Base-by-base conservation (phyloP, 2,113 vertebrate genomes). In the Gopherus flavomarginatus region DNA sequence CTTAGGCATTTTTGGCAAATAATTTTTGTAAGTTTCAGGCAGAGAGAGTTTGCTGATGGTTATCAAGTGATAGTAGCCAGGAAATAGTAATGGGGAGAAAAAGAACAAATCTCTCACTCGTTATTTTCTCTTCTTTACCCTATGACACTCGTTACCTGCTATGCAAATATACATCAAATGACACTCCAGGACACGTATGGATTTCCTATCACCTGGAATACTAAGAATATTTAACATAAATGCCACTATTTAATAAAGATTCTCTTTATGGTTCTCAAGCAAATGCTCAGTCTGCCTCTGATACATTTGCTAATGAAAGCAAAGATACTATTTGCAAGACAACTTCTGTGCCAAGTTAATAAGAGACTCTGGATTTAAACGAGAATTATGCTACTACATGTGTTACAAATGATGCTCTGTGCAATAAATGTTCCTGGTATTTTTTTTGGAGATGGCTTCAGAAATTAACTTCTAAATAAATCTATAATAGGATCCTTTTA, bases 361-460 rank as follows among this genome's bases (percentile, higher is more conserved):
- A 96, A 93, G 78, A 94, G 81, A 94, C 29, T 90, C 86, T 90
- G 26, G 31, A 88, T 98, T 96, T 92, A 96, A 97, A 92, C 79
- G 12, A 86, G 54, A 81, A 89, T 87, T 93, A 81, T 53, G 44
- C 24, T 90, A 86, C 53, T 78, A 80, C 65, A 85, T 2, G 0
- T 88, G 83, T 88, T 92, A 96, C 88, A 91, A 97, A 86, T 52
- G 2, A 92, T 81, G 31, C 80, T 94, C 50, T 87, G 52, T 88
- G 65, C 54, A 94, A 90, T 26, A 93, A 93, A 22, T 21, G 35
- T 87, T 97, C 62, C 82, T 85, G 49, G 13, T 35, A 54, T 72
- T 91, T 89, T 94, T 84, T 93, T 81, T 80, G 29, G 86, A 31
- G 72, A 93, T 54, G 81, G 65, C 90, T 87, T 94, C 93, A 88